Conservation (phyloP, 2,888 invertebrate species). For the Epinotia brunnichana region DNA sequence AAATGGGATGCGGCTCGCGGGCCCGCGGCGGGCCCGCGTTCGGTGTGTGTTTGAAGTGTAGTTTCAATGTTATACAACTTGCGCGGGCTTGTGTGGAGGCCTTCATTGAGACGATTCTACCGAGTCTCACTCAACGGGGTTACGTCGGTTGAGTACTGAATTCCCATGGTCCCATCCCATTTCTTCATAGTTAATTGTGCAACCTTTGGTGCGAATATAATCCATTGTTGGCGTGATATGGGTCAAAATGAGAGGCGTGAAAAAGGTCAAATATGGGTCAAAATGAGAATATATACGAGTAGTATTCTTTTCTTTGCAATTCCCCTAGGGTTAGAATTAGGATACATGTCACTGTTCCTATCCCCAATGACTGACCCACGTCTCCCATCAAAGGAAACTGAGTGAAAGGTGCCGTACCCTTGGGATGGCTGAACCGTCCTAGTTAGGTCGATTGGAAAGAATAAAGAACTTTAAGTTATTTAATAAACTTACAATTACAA, state of each 20-base stretch:
- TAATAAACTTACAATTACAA: too few relatives aligned
- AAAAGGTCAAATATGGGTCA: too few relatives aligned
- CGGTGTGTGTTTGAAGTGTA: too few relatives aligned
- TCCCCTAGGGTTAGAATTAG: constrained; percentile 10
- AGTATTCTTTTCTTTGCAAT: not conserved
- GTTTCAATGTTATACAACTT: too few relatives aligned
- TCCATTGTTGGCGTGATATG: not conserved
- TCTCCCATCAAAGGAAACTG: not conserved
- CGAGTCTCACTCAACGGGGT: too few relatives aligned
- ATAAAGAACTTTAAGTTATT: not conserved
- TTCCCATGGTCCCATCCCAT: too few relatives aligned
- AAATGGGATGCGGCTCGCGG: too few relatives aligned
- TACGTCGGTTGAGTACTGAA: too few relatives aligned
- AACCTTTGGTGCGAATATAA: not conserved
- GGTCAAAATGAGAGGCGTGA: not conserved
- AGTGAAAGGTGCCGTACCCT: constrained; percentile 10
- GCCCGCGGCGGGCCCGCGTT: too few relatives aligned
- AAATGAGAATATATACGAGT: not conserved
- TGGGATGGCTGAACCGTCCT: not conserved
- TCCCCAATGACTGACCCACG: constrained; percentile 14
- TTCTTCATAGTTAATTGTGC: too few relatives aligned
- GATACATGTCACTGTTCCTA: constrained; percentile 1
- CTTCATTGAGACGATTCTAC: too few relatives aligned
- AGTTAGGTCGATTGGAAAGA: not conserved
- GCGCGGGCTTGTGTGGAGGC: too few relatives aligned